Evolutionary conservation across 2,888 invertebrate species (phyloP), one percentile per base, ranked within the genome.

Genomic region (Chironomus riparius): DNA sequence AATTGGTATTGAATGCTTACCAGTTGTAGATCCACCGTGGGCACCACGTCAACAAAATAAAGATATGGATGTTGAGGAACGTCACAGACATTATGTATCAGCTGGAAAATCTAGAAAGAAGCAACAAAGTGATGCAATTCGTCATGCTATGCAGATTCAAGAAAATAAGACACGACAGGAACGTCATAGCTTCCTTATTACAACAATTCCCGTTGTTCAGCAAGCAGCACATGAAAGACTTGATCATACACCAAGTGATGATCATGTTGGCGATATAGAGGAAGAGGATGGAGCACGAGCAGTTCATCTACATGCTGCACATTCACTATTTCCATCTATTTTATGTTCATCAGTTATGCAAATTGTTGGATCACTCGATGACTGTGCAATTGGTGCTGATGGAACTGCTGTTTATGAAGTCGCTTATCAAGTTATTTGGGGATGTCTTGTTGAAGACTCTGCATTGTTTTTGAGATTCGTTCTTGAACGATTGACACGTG

Each of bases 11-110:
- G 97, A 96, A 84, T 93, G 94, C 47, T 85, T 95, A 77, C 94
- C 95, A 0, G 96, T 97, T 0, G 95, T 98, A 0, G 99, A 99
- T 86, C 98, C 99, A 12, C 98, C 99, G 0, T 99, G 99, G 99
- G 94, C 95, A 87, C 95, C 98, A 1, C 93, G 96, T 81, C 95
- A 96, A 77, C 98, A 98, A 85, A 97, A 97, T 21, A 98, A 98
- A 85, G 97, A 99, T 77, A 97, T 99, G 88, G 98, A 99, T 86
- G 96, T 99, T 80, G 98, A 99, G 85, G 98, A 98, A 82, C 91
- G 97, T 84, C 94, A 95, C 85, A 94, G 95, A 86, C 95, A 97
- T 5, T 85, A 98, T 80, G 98, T 99, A 69, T 98, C 99, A 28
- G 98, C 99, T 10, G 98, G 98, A 0, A 97, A 98, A 83, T 99